Base-by-base conservation (phyloP, 2,888 invertebrate genomes). In the Coremacera marginata region DNA sequence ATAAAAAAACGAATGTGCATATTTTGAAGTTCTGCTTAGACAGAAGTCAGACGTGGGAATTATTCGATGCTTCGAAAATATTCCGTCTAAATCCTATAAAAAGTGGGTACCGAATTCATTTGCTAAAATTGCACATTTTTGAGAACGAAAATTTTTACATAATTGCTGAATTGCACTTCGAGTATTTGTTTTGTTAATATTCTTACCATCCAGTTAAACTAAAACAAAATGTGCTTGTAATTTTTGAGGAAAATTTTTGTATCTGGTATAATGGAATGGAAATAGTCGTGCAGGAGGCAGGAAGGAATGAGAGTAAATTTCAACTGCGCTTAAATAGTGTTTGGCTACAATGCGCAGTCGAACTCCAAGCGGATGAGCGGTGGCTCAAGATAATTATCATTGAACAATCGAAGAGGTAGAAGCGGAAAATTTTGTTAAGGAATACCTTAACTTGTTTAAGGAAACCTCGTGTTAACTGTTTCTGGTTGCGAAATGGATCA, bases 231-330 rank as follows among this genome's bases (percentile, higher is more conserved):
- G 16, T 14, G 25, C 14, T 44, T 44, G 27, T 19, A 37, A 34
- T 44, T 34, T 44, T 34, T 37, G 44, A 67, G 67, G 67, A 44
- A 67, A 34, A 16, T 67, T 67, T 67, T 67, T 34, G 67, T 67
- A 67, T 67, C 44, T 37, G 27, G 44, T 67, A 34, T 16, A 14
- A 25, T 5, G 16, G 37, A 3, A n/a, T 5, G 9, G 22, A 0
- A 37, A 19, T 31, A n/a, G 65, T 5, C 16, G 37, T 11, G n/a
- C 16, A 11, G 37, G 14, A 65, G 37, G n/a, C 34, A 44, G 22
- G 8, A 9, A 19, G 25, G 37, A 37, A 31, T 65, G 37, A 37
- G 8, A 37, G 44, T 19, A 22, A 67, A 67, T 67, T 67, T 67
- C 44, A 16, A 67, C 57, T 25, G 9, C 9, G 11, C 57, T 44